These are phyloP conservation scores for Lichenostomus cassidix DNA, from an alignment of 2,113 vertebrate genomes.

Conservation along the genomic window DNA sequence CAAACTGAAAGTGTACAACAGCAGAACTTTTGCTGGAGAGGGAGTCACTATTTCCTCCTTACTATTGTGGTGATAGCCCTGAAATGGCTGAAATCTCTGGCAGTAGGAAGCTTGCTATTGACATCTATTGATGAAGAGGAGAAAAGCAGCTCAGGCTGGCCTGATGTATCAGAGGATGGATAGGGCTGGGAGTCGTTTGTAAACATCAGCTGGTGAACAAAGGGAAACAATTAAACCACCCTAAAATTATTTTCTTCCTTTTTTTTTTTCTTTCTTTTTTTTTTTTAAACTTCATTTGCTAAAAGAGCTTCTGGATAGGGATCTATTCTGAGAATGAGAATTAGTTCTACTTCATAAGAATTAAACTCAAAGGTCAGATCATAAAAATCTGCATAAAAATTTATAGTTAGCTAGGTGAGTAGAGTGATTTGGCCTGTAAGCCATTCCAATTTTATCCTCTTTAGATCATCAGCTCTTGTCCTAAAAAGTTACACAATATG, in stretches of 20 bases:
- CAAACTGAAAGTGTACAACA: not conserved
- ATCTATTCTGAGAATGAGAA: not conserved
- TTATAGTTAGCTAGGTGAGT: not conserved
- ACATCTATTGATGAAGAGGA: slow-evolving; percentile 66
- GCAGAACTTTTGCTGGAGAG: not conserved
- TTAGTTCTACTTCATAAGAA: not conserved
- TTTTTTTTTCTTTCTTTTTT: not conserved
- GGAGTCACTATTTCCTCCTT: not conserved
- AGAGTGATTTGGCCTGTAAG: not conserved
- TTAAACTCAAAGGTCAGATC: not conserved
- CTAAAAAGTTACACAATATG: not conserved
- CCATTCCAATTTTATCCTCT: not conserved
- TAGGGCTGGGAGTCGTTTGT: not conserved
- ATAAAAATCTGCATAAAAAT: not conserved
- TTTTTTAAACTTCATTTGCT: not conserved
- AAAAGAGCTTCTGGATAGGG: not conserved
- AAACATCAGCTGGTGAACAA: not conserved
- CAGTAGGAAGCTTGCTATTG: slow-evolving; percentile 59
- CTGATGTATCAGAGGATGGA: not conserved
- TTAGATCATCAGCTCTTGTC: not conserved
- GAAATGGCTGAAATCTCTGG: slow-evolving; percentile 39
- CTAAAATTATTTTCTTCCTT: not conserved
- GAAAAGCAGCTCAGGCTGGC: slow-evolving; percentile 50
- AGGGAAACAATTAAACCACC: not conserved
- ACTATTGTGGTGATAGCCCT: not conserved